phyloP scores from a whole-genome alignment of 1,140 invertebrate species.

The Pseudomyrmex dendroicus region DNA sequence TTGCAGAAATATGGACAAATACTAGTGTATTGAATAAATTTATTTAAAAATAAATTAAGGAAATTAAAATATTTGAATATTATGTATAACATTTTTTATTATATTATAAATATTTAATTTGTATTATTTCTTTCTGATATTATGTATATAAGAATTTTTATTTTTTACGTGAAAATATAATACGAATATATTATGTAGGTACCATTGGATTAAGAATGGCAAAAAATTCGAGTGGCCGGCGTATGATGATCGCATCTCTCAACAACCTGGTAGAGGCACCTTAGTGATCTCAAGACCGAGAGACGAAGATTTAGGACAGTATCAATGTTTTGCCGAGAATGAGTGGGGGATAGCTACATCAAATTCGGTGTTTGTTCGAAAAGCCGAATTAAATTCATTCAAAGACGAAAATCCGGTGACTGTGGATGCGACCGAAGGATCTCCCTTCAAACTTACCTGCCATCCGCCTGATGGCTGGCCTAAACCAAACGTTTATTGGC shows the following conservation, averaged over 20 bases:
- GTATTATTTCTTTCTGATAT: background rate
- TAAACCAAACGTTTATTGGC: slow-evolving; percentile 97
- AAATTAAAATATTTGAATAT: background rate
- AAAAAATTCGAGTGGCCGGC: slow-evolving; percentile 95
- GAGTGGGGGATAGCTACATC: slow-evolving; percentile 97
- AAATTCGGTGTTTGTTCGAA: slow-evolving; percentile 97
- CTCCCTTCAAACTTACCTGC: slow-evolving; percentile 94
- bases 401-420: slow-evolving; percentile 90
- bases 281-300: slow-evolving; percentile 94
- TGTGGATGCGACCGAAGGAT: slow-evolving; percentile 92
- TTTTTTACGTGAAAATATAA: slow-evolving; percentile 13
- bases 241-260: slow-evolving; percentile 96
- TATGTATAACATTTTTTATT: too few relatives aligned
- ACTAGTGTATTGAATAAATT: slow-evolving; percentile 4
- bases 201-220: slow-evolving; percentile 98
- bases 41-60: background rate
- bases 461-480: slow-evolving; percentile 97
- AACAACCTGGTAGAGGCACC: slow-evolving; percentile 96
- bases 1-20: slow-evolving; percentile 31
- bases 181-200: slow-evolving; percentile 86
- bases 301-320: slow-evolving; percentile 97
- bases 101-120: too few relatives aligned
- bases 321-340: slow-evolving; percentile 98
- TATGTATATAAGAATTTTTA: background rate
- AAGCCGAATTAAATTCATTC: slow-evolving; percentile 96